Evolutionary conservation across 2,797 vertebrate genomes (phyloP).

Genomic region (Muscicapa striata): DNA sequence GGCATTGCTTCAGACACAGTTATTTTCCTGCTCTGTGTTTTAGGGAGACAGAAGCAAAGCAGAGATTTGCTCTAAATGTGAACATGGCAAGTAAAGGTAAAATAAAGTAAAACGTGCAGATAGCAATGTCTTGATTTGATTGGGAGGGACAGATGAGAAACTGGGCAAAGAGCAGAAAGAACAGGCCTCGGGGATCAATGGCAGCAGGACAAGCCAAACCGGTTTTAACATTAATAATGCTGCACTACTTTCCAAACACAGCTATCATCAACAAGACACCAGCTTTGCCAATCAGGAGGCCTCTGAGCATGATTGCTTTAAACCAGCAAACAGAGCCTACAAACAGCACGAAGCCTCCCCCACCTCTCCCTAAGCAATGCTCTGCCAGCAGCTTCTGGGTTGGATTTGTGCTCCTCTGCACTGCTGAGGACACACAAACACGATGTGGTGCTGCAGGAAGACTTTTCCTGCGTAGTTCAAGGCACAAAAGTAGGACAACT

Average conservation of each 20-base stretch:
- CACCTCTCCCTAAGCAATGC: neutral
- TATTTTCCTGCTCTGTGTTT: neutral
- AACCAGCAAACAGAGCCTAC: slow-evolving; percentile 24
- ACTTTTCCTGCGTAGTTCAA: neutral
- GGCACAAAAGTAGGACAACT: neutral
- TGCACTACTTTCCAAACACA: slow-evolving; percentile 68
- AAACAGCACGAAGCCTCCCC: neutral
- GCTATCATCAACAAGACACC: slow-evolving; percentile 70
- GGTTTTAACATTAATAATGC: slow-evolving; percentile 75
- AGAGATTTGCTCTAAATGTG: neutral
- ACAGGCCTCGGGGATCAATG: slow-evolving; percentile 71
- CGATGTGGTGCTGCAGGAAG: rapidly evolving
- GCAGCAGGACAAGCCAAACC: slow-evolving; percentile 73
- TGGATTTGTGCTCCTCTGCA: neutral
- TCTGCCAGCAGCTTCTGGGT: neutral
- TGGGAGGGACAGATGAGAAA: slow-evolving; percentile 77
- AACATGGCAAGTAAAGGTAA: neutral
- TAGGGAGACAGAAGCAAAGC: neutral
- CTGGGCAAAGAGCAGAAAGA: slow-evolving; percentile 70
- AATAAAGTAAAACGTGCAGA: slow-evolving; percentile 42
- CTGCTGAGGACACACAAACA: neutral
- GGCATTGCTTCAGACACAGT: neutral
- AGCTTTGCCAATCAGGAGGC: slow-evolving; percentile 63
- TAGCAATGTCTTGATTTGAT: slow-evolving; percentile 69
- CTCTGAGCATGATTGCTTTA: slow-evolving; percentile 35